These are phyloP conservation scores for Eudemis profundana DNA, from an alignment of 2,888 invertebrate genomes.

Conservation along the genomic window DNA sequence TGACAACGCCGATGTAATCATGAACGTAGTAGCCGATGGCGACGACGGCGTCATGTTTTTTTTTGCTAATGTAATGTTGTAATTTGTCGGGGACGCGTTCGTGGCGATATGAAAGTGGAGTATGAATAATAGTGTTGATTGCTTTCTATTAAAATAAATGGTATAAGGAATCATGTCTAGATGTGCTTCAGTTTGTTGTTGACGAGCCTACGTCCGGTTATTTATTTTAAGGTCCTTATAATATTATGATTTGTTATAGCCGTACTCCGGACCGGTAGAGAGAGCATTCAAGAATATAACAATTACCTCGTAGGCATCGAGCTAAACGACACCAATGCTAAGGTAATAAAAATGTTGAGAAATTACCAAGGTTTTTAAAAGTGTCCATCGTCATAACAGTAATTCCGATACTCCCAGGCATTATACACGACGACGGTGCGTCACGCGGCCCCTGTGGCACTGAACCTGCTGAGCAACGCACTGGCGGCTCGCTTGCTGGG, in stretches of 20 bases:
- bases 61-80: too few species aligned
- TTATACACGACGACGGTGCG: constrained; percentile 68
- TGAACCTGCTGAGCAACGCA: constrained; percentile 70
- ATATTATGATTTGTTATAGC: constrained; percentile 62
- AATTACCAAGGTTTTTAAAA: background rate
- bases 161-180: too few species aligned
- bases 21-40: too few species aligned
- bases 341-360: constrained; percentile 46
- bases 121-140: too few species aligned
- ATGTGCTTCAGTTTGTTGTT: too few species aligned
- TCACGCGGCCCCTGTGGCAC: constrained; percentile 69
- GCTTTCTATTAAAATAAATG: too few species aligned
- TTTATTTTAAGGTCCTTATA: constrained; percentile 21
- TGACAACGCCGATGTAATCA: too few species aligned
- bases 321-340: constrained; percentile 66
- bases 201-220: too few species aligned
- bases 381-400: background rate
- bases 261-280: constrained; percentile 62
- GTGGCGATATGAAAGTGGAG: too few species aligned
- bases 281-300: constrained; percentile 71
- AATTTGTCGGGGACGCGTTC: too few species aligned
- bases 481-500: constrained; percentile 19
- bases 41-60: too few species aligned
- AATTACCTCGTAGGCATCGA: constrained; percentile 80
- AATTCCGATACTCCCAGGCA: background rate